Percentiles rank a stretch among this genome's conserved stretches.
phyloP scores from a whole-genome alignment of 2,888 invertebrate species.

The Cerceris rybyensis region DNA sequence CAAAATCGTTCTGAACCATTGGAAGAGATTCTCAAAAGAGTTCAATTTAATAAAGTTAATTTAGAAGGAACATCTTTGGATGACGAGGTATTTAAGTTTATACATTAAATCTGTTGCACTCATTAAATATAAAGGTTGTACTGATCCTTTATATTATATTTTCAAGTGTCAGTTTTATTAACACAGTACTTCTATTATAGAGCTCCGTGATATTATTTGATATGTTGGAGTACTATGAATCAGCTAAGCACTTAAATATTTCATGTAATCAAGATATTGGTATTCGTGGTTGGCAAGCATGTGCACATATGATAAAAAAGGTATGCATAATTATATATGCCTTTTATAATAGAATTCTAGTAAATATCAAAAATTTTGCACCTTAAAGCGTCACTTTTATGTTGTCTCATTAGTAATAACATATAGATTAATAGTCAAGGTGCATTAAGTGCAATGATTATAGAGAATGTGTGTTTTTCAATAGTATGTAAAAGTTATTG shows the following conservation, averaged over 20 bases:
- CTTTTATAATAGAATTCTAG: slow-evolving; percentile 2
- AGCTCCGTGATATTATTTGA: slow-evolving; percentile 91
- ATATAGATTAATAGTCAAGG: slow-evolving; percentile 10
- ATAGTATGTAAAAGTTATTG: slow-evolving; percentile 12
- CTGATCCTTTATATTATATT: not conserved
- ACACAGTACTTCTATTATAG: slow-evolving; percentile 60
- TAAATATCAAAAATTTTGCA: slow-evolving; percentile 4
- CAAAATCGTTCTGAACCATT: slow-evolving; percentile 90
- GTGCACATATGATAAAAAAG: slow-evolving; percentile 90
- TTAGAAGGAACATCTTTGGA: slow-evolving; percentile 87
- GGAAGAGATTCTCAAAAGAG: slow-evolving; percentile 91
- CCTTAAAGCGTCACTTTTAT: not conserved
- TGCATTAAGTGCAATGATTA: not conserved
- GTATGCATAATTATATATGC: slow-evolving; percentile 80
- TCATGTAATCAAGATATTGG: slow-evolving; percentile 90
- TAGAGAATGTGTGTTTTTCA: slow-evolving; percentile 19
- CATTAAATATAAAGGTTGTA: not conserved
- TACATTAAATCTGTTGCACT: not conserved
- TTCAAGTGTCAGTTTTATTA: not conserved
- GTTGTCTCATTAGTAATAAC: slow-evolving; percentile 9
- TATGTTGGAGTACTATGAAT: slow-evolving; percentile 96
- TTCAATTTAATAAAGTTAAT: slow-evolving; percentile 88
- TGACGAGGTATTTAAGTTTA: slow-evolving; percentile 85
- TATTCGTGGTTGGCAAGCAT: slow-evolving; percentile 92
- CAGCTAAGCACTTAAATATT: slow-evolving; percentile 88